A percentile compares a stretch with the other conserved stretches of the same genome.
Conservation (phyloP, 2,888 invertebrate genomes). For the Pandemis heparana region DNA sequence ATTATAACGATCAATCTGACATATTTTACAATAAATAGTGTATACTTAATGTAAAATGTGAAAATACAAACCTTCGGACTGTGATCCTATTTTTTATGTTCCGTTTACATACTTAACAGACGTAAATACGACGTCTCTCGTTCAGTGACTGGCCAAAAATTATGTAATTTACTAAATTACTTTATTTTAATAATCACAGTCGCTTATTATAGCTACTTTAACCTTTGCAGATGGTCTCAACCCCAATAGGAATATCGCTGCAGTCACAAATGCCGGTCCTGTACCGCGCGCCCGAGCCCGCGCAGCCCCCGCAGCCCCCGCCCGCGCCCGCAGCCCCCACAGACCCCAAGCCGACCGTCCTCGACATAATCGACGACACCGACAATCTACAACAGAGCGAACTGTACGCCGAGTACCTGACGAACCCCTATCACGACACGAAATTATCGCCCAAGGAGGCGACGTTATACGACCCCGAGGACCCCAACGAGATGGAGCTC, state of each 20-base stretch:
- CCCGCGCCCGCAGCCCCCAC: constrained; percentile 29
- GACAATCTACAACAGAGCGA: constrained; percentile 58
- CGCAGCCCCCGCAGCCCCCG: constrained; percentile 16
- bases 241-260: constrained; percentile 85
- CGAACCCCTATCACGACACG: constrained; percentile 83
- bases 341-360: constrained; percentile 23
- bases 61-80: no score
- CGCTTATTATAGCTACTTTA: not conserved
- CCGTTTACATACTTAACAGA: no score
- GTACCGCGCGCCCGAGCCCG: constrained; percentile 59
- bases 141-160: no score
- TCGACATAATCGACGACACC: constrained; percentile 43
- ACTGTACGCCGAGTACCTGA: constrained; percentile 84
- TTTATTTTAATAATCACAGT: no score
- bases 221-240: constrained; percentile 87
- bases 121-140: no score
- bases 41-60: no score
- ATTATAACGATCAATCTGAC: no score
- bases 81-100: no score
- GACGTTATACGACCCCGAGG: constrained; percentile 66
- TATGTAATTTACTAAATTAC: no score
- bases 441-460: constrained; percentile 63
- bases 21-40: no score
- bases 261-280: constrained; percentile 73
- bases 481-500: constrained; percentile 45